phyloP scores from a whole-genome alignment of 1,140 invertebrate genomes.

The Lysiphlebus fabarum region DNA sequence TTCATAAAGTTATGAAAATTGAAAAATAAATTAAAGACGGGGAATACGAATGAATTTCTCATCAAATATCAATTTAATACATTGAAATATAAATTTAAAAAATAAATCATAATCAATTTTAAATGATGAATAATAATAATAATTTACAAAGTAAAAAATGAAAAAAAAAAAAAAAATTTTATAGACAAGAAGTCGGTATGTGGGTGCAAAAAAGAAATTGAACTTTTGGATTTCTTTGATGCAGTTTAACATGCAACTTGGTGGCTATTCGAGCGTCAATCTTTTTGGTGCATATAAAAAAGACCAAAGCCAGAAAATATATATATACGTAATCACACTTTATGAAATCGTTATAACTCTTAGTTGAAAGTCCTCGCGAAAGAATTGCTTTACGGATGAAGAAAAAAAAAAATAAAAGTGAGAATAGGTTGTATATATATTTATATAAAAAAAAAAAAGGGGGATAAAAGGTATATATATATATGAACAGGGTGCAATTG shows the following conservation, averaged over 20 bases:
- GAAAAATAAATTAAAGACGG: conserved; percentile 1
- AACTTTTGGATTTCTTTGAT: neutral
- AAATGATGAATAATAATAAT: too few relatives aligned
- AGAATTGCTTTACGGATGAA: conserved; percentile 14
- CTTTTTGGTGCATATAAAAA: conserved; percentile 12
- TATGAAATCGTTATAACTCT: conserved; percentile 40
- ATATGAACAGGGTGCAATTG: conserved; percentile 4
- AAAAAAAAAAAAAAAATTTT: too few relatives aligned
- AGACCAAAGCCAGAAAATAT: conserved; percentile 10
- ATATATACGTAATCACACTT: conserved; percentile 25
- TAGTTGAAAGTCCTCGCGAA: conserved; percentile 35
- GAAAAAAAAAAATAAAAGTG: conserved; percentile 28
- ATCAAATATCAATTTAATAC: too few relatives aligned
- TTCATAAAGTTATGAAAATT: conserved; percentile 7
- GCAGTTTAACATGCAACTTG: too few relatives aligned
- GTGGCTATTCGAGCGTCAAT: neutral
- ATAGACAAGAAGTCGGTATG: too few relatives aligned
- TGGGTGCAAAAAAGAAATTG: too few relatives aligned
- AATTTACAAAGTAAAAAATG: too few relatives aligned
- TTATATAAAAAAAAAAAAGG: too few relatives aligned
- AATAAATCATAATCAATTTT: too few relatives aligned
- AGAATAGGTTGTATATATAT: conserved; percentile 6
- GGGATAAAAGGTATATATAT: conserved; percentile 8
- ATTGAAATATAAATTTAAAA: too few relatives aligned
- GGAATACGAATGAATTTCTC: too few relatives aligned